A percentile compares a stretch with the other conserved stretches of the same genome.
Evolutionary conservation across 1,140 invertebrate genomes (phyloP).

Genomic region (Zaprionus ornatus): DNA sequence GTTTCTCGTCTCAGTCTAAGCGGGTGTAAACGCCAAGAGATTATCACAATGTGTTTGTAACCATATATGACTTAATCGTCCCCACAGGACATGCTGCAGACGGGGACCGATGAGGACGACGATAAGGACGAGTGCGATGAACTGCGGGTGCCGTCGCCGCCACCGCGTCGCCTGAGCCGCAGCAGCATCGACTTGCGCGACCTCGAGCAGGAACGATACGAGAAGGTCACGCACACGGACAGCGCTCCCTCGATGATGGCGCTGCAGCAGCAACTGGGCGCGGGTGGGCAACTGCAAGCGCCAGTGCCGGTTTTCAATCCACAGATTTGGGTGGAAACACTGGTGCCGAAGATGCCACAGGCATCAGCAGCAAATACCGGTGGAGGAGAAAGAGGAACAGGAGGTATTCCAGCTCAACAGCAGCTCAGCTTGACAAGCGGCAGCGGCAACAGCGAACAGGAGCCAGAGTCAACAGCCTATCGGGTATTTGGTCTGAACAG

Average conservation of each 20-base stretch:
- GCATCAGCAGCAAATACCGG: neutral
- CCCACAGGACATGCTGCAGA: conserved; percentile 77
- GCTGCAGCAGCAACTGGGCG: conserved; percentile 53
- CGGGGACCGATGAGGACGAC: conserved; percentile 80
- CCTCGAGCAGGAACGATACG: conserved; percentile 82
- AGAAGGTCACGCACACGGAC: conserved; percentile 83
- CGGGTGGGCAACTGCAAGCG: conserved; percentile 54
- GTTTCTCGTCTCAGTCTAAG: neutral
- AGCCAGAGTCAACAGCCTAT: conserved; percentile 64
- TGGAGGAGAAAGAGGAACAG: neutral
- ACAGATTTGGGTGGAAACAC: conserved; percentile 66
- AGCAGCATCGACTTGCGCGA: conserved; percentile 83
- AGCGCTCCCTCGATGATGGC: conserved; percentile 84
- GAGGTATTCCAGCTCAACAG: conserved; percentile 32
- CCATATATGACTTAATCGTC: conserved; percentile 19
- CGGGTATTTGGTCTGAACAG: conserved; percentile 72
- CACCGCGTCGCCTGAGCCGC: conserved; percentile 79
- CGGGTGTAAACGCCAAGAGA: neutral
- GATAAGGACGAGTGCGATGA: conserved; percentile 83
- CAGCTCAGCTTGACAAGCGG: conserved; percentile 68
- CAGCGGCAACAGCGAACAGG: conserved; percentile 65
- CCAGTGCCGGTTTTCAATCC: conserved; percentile 68
- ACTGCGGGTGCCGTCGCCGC: conserved; percentile 80
- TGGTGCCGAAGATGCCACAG: conserved; percentile 21
- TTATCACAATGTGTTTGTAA: conserved; percentile 3